Percentiles rank a stretch among this genome's conserved stretches.
These are phyloP conservation scores for Coturnix japonica DNA, from an alignment of 2,113 vertebrate genomes.

Conservation along the genomic window DNA sequence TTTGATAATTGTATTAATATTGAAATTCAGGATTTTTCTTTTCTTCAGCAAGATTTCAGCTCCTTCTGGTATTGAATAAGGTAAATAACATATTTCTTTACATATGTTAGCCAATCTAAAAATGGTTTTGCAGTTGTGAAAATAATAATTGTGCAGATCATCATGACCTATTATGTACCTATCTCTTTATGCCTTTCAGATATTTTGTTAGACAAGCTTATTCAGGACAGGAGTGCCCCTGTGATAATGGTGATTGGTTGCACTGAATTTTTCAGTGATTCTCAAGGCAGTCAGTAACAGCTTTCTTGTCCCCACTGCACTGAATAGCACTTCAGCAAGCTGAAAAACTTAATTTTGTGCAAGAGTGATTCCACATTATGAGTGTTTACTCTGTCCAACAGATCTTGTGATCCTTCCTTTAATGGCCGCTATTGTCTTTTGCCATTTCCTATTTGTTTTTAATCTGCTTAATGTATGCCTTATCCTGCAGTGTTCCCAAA, in stretches of 20 bases:
- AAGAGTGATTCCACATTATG: slow-evolving; percentile 38
- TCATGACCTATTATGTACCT: background rate
- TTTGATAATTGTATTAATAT: background rate
- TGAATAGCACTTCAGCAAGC: background rate
- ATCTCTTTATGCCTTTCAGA: background rate
- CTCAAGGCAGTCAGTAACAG: background rate
- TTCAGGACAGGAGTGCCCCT: background rate
- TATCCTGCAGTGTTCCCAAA: slow-evolving; percentile 38
- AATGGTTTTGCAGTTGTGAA: background rate
- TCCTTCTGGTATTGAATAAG: background rate
- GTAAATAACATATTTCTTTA: background rate
- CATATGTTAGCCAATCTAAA: background rate
- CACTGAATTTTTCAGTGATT: background rate
- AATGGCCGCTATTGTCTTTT: slow-evolving; percentile 40
- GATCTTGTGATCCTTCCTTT: slow-evolving; percentile 53
- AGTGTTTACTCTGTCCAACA: slow-evolving; percentile 32
- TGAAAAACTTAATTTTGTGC: background rate
- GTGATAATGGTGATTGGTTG: background rate
- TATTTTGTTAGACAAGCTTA: background rate
- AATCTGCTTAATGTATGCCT: slow-evolving; percentile 61
- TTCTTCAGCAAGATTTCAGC: background rate
- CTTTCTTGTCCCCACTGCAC: background rate
- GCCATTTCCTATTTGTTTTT: slow-evolving; percentile 47
- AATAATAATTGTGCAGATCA: background rate
- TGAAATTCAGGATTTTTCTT: background rate